Evolutionary conservation across 2,113 vertebrate genomes (phyloP).

Genomic region (Lophura nycthemera): DNA sequence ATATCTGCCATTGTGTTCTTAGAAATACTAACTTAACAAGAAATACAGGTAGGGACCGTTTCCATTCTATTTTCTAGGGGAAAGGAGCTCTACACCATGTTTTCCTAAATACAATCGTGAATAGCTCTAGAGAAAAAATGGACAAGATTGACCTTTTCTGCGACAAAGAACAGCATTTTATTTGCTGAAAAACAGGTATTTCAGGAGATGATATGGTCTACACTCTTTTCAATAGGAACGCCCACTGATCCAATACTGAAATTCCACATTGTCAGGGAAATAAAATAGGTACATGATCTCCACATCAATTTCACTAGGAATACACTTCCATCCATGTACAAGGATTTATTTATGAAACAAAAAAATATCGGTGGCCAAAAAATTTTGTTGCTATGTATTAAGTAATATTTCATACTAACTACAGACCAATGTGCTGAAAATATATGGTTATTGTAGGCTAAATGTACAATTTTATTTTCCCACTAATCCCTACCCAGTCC

Average conservation of each 20-base stretch:
- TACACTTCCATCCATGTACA: not conserved
- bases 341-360: slow-evolving; percentile 13
- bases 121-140: not conserved
- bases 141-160: not conserved
- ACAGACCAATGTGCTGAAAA: not conserved
- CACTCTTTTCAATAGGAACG: not conserved
- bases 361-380: not conserved
- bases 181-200: slow-evolving; percentile 1
- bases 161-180: not conserved
- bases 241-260: not conserved
- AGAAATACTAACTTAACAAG: not conserved
- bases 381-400: not conserved
- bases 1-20: not conserved
- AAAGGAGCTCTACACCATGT: not conserved
- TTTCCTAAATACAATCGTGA: not conserved
- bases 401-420: not conserved
- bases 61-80: not conserved
- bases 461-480: not conserved
- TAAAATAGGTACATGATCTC: not conserved
- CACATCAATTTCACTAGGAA: not conserved
- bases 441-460: not conserved
- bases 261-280: not conserved
- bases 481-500: not conserved
- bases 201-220: not conserved
- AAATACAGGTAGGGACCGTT: not conserved